Evolutionary conservation across 1,140 invertebrate species (phyloP).

Genomic region (Neoseiulus cucumeris): DNA sequence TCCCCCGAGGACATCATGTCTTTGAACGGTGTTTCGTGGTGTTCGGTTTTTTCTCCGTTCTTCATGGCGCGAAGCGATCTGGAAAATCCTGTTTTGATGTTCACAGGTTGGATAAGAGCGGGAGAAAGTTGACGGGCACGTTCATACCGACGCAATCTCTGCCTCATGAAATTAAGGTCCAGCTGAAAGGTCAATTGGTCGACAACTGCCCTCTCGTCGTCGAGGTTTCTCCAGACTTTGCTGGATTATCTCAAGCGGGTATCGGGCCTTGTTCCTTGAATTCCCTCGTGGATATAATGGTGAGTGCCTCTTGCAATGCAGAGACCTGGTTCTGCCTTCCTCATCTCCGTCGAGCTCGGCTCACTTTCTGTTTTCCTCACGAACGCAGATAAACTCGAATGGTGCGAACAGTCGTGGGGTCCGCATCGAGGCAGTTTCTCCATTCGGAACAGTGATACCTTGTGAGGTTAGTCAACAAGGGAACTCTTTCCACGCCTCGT

Average conservation of each 20-base stretch:
- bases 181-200: slow-evolving; percentile 41
- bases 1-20: too few species aligned
- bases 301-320: background rate
- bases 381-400: slow-evolving; percentile 40
- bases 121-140: slow-evolving; percentile 36
- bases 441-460: slow-evolving; percentile 49
- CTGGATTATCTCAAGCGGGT: slow-evolving; percentile 57
- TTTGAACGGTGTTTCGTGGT: too few species aligned
- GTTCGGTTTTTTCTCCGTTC: too few species aligned
- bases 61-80: too few species aligned
- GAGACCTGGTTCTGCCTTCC: background rate
- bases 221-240: slow-evolving; percentile 58
- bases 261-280: slow-evolving; percentile 73
- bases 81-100: too few species aligned
- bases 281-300: slow-evolving; percentile 64
- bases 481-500: slow-evolving; percentile 71
- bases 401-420: slow-evolving; percentile 47
- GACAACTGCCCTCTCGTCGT: slow-evolving; percentile 54
- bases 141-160: slow-evolving; percentile 75
- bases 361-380: too few species aligned
- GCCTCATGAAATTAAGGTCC: slow-evolving; percentile 53
- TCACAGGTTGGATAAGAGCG: too few species aligned
- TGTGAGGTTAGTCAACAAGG: slow-evolving; percentile 48
- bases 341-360: too few species aligned
- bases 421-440: slow-evolving; percentile 66